Conservation (phyloP, 1,140 invertebrate species). For the Calephelis nemesis region DNA sequence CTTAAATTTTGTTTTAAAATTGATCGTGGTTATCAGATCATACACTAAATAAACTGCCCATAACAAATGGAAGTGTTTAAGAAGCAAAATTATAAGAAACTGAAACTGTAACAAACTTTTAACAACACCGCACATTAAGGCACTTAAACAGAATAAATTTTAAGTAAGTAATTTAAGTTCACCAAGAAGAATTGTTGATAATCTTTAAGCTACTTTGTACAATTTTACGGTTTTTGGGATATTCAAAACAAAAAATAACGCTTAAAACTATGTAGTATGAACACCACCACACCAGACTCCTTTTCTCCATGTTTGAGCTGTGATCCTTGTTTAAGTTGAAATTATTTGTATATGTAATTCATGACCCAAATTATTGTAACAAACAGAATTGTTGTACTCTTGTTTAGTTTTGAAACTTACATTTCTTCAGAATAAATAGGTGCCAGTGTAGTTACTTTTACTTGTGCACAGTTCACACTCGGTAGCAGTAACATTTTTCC, state of each 20-base stretch:
- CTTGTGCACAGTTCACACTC: no score
- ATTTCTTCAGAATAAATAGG: no score
- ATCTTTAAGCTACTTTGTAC: background rate
- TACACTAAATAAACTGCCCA: background rate
- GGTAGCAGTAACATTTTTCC: no score
- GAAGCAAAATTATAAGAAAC: constrained; percentile 24
- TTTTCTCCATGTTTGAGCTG: background rate
- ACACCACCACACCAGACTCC: background rate
- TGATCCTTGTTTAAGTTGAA: background rate
- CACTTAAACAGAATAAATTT: constrained; percentile 31
- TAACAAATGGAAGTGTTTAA: constrained; percentile 6
- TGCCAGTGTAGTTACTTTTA: no score
- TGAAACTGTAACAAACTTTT: constrained; percentile 40
- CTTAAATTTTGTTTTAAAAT: no score
- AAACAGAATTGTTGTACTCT: no score
- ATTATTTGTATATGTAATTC: no score
- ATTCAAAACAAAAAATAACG: constrained; percentile 7
- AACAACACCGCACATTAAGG: constrained; percentile 74
- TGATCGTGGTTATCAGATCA: no score
- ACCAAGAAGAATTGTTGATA: background rate
- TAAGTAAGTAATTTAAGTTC: background rate
- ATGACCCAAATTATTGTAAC: no score
- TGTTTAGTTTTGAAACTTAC: no score
- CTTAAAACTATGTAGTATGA: constrained; percentile 3
- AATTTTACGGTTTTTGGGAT: background rate